A percentile compares a stretch with the other conserved stretches of the same genome.
These are phyloP conservation scores for Dipus sagitta DNA, from an alignment of 2,797 vertebrate species.

Conservation along the genomic window DNA sequence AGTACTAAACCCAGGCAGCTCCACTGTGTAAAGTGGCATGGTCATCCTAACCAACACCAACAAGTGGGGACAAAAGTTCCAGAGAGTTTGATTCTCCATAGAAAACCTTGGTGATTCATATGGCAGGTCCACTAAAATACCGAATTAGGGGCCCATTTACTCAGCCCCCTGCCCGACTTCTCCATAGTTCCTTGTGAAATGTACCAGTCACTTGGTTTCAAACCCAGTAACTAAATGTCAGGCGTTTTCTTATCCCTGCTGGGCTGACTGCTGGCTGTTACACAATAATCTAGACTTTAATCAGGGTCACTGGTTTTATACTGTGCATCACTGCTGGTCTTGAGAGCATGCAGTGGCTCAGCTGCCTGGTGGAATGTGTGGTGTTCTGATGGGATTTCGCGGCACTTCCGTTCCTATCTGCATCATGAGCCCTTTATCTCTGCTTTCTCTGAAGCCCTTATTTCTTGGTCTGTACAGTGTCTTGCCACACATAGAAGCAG, in stretches of 20 bases:
- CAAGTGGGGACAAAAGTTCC: background rate
- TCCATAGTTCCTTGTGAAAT: background rate
- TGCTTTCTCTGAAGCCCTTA: background rate
- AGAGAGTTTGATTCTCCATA: background rate
- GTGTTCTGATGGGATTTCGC: background rate
- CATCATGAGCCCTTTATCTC: conserved; percentile 39
- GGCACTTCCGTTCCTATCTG: background rate
- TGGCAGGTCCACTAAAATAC: background rate
- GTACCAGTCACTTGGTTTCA: background rate
- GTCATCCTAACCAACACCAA: background rate
- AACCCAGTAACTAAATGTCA: background rate
- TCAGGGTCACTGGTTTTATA: background rate
- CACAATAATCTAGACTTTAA: background rate
- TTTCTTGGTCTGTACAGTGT: conserved; percentile 60
- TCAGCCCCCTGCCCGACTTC: background rate
- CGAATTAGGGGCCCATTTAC: background rate
- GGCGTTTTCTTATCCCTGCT: conserved; percentile 30
- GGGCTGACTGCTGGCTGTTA: background rate
- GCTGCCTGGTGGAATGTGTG: conserved; percentile 51
- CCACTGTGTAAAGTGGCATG: background rate
- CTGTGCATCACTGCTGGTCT: background rate
- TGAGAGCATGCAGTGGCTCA: background rate
- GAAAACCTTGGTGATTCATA: background rate
- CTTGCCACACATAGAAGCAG: conserved; percentile 68
- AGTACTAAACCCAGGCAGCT: background rate